phyloP scores from a whole-genome alignment of 2,797 vertebrate species.

The Danio choprae region DNA sequence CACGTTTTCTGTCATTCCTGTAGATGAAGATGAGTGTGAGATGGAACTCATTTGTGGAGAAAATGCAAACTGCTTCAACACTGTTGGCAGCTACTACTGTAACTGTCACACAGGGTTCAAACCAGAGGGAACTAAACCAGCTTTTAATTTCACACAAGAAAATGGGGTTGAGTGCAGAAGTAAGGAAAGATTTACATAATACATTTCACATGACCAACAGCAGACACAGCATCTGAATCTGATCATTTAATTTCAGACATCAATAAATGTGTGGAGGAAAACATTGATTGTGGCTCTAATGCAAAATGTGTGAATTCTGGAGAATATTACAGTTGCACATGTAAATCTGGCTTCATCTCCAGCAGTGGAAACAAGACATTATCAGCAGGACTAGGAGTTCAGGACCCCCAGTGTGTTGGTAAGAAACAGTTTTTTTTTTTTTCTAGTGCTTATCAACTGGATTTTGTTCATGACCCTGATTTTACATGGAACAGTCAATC shows the following conservation, averaged over 20 bases:
- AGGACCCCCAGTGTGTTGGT: constrained; percentile 69
- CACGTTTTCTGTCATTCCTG: not conserved
- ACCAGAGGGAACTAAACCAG: fast-evolving
- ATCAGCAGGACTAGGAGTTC: constrained; percentile 42
- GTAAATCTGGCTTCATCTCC: constrained; percentile 56
- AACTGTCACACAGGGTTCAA: constrained; percentile 56
- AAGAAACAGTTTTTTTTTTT: constrained; percentile 41
- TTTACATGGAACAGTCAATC: too few species aligned
- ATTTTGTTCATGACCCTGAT: too few species aligned
- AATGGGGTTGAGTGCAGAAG: not conserved
- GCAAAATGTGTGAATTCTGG: not conserved
- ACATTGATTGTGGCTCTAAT: constrained; percentile 60
- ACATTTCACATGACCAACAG: not conserved
- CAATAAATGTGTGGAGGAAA: constrained; percentile 21
- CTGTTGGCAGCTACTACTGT: constrained; percentile 63
- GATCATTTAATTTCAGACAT: constrained; percentile 64
- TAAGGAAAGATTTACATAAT: constrained; percentile 45
- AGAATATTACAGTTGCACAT: constrained; percentile 67
- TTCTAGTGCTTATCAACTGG: too few species aligned
- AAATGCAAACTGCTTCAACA: constrained; percentile 53
- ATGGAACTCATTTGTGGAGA: not conserved
- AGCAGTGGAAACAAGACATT: fast-evolving
- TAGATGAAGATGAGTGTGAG: constrained; percentile 62
- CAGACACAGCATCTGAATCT: constrained; percentile 16
- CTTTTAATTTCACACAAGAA: fast-evolving